phyloP scores from a whole-genome alignment of 1,140 invertebrate genomes.

The Neodiprion fabricii region DNA sequence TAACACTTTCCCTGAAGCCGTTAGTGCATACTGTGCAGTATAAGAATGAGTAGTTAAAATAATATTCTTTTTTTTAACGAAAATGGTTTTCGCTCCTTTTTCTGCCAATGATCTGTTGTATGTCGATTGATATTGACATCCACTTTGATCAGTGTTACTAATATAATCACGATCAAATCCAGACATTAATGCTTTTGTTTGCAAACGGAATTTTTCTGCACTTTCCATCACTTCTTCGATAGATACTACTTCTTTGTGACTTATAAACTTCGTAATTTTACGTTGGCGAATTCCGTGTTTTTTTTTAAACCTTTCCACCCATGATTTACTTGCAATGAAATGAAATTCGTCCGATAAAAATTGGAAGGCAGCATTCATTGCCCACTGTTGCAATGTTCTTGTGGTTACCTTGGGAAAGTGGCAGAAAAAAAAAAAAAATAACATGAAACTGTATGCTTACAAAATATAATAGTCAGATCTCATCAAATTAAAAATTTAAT shows the following conservation, averaged over 20 bases:
- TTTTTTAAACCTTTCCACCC: constrained; percentile 16
- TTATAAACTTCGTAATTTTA: constrained; percentile 17
- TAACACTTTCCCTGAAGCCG: no score
- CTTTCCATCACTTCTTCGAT: constrained; percentile 9
- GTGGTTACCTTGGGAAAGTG: neutral
- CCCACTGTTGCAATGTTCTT: constrained; percentile 14
- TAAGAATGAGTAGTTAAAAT: no score
- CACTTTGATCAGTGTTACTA: no score
- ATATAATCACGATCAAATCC: constrained; percentile 15
- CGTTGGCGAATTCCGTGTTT: constrained; percentile 12
- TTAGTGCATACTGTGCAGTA: no score
- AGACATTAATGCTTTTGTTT: neutral
- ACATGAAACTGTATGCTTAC: no score
- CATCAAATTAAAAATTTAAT: no score
- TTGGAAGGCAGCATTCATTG: constrained; percentile 10
- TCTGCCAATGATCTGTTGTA: no score
- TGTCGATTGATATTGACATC: no score
- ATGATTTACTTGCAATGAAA: constrained; percentile 2
- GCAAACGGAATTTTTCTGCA: constrained; percentile 17
- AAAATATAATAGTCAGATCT: no score
- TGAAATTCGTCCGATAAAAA: constrained; percentile 9
- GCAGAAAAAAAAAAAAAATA: no score
- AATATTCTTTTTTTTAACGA: no score
- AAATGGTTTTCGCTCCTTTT: no score
- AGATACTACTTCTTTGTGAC: neutral